Conservation (phyloP, 2,797 vertebrate genomes). For the Oophaga sylvatica region DNA sequence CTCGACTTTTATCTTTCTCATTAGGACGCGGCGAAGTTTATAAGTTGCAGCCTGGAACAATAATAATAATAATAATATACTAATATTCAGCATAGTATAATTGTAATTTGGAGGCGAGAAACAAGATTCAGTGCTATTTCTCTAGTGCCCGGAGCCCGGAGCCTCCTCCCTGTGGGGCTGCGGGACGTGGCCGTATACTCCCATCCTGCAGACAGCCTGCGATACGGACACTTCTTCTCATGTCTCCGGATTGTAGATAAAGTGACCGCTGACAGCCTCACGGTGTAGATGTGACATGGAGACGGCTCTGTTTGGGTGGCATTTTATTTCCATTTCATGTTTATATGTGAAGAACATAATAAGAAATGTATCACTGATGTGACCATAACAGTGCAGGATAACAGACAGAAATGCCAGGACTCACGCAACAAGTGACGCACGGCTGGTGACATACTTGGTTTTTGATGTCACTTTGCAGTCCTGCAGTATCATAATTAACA, state of each 20-base stretch:
- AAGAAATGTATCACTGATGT: not conserved
- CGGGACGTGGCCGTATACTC: no score
- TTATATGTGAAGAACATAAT: not conserved
- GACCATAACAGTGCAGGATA: not conserved
- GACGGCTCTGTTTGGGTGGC: not conserved
- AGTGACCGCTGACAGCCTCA: not conserved
- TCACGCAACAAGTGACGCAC: slow-evolving; percentile 16
- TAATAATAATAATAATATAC: not conserved
- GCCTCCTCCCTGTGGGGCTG: no score
- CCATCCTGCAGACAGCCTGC: not conserved
- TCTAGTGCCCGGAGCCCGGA: no score
- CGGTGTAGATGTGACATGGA: not conserved
- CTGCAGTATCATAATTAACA: not conserved
- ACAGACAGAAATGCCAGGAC: not conserved
- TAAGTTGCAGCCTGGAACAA: not conserved
- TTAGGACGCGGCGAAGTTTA: not conserved
- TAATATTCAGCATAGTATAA: not conserved
- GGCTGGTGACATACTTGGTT: not conserved
- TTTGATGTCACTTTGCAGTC: slow-evolving; percentile 19
- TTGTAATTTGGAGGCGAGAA: not conserved
- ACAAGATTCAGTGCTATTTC: not conserved
- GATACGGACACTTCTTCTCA: not conserved
- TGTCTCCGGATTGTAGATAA: not conserved
- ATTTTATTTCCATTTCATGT: not conserved
- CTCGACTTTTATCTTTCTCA: not conserved